Evolutionary conservation across 2,113 vertebrate species (phyloP).

Genomic region (Agapornis roseicollis): DNA sequence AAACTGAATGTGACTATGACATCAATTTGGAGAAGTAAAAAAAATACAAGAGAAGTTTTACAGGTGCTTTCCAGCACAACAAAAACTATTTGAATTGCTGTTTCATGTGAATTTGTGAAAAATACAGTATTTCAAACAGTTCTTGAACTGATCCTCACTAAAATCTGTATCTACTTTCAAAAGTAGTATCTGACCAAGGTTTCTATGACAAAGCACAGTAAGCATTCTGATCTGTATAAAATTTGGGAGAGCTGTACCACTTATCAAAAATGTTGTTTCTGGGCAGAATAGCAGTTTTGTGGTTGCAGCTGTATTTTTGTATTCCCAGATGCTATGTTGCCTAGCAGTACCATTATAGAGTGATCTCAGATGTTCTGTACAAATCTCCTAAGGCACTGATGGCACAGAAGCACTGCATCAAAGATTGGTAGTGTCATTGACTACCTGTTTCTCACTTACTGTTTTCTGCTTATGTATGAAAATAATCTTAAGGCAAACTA

Average conservation of each 20-base stretch:
- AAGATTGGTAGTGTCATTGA: not conserved
- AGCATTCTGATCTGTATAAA: not conserved
- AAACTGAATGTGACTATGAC: not conserved
- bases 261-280: slow-evolving; percentile 7
- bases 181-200: not conserved
- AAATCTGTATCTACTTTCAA: not conserved
- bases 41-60: not conserved
- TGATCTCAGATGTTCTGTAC: not conserved
- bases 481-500: not conserved
- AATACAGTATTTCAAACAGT: not conserved
- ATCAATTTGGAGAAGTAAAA: not conserved
- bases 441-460: not conserved
- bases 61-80: not conserved
- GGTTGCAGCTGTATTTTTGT: slow-evolving; percentile 17
- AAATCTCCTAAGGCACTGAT: not conserved
- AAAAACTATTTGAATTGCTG: not conserved
- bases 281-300: not conserved
- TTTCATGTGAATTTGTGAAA: not conserved
- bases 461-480: not conserved
- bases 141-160: not conserved
- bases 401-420: not conserved
- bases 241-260: not conserved
- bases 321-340: slow-evolving; percentile 26
- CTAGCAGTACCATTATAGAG: not conserved
- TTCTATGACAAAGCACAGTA: not conserved